These are phyloP conservation scores for Eumeta japonica DNA, from an alignment of 1,140 invertebrate genomes.

Conservation along the genomic window DNA sequence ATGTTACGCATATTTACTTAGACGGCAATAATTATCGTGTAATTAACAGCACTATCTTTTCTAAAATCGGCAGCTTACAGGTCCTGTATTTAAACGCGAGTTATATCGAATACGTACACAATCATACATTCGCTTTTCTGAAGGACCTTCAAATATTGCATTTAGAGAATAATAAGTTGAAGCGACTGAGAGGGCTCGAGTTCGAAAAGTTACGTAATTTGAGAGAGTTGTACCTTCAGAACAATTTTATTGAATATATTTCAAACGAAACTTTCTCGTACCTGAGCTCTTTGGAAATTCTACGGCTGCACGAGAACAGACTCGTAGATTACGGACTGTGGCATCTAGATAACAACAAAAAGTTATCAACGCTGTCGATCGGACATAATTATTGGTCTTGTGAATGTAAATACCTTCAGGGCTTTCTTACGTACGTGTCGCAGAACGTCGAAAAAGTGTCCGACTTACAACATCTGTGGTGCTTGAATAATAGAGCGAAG, in stretches of 20 bases:
- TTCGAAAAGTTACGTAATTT: constrained; percentile 78
- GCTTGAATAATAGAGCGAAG: constrained; percentile 64
- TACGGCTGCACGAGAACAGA: constrained; percentile 81
- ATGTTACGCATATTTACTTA: constrained; percentile 86
- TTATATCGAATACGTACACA: constrained; percentile 75
- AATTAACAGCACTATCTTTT: constrained; percentile 79
- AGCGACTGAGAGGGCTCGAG: constrained; percentile 74
- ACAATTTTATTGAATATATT: constrained; percentile 76
- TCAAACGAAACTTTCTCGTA: constrained; percentile 77
- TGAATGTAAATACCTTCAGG: constrained; percentile 78
- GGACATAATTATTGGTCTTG: constrained; percentile 84
- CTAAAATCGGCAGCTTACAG: constrained; percentile 80
- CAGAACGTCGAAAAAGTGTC: constrained; percentile 70
- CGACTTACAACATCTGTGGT: constrained; percentile 65
- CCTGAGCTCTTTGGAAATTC: constrained; percentile 73
- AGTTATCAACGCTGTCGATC: constrained; percentile 58
- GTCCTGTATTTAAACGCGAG: constrained; percentile 82
- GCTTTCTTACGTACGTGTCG: constrained; percentile 73
- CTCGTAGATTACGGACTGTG: constrained; percentile 76
- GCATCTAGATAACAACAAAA: constrained; percentile 71
- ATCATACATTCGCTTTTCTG: constrained; percentile 84
- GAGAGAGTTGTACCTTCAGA: constrained; percentile 82
- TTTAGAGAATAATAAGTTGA: constrained; percentile 81
- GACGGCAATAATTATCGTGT: constrained; percentile 80
- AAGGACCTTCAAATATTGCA: constrained; percentile 75